These are phyloP conservation scores for Zhuqinia jingwanae DNA, from an alignment of 2,888 invertebrate species.

Conservation along the genomic window DNA sequence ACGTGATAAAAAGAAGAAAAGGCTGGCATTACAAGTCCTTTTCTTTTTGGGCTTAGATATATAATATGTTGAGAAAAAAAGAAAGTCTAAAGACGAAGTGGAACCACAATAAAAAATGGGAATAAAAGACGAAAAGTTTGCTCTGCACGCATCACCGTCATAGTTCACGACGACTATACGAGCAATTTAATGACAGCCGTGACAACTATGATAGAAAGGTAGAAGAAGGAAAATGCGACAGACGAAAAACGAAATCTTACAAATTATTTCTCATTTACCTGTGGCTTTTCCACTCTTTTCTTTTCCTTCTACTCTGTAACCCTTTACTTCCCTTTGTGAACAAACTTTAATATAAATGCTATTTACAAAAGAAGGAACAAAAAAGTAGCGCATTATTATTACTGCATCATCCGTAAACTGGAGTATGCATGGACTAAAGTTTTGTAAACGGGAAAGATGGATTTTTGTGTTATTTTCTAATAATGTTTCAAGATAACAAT, in stretches of 20 bases:
- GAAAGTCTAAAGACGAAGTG: not conserved
- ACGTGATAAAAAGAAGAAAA: not conserved
- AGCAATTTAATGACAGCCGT: conserved; percentile 38
- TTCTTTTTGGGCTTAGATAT: not conserved
- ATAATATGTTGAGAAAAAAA: not conserved
- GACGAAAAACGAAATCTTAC: conserved; percentile 30
- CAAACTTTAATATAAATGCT: too few species aligned
- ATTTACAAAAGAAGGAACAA: conserved; percentile 1
- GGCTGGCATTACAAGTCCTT: not conserved
- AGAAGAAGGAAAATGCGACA: conserved; percentile 26
- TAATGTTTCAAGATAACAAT: too few species aligned
- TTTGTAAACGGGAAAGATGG: not conserved
- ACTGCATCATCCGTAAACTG: too few species aligned
- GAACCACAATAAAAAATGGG: not conserved
- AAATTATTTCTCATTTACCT: conserved; percentile 55
- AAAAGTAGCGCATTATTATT: not conserved
- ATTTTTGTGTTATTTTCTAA: too few species aligned
- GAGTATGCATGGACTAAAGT: not conserved
- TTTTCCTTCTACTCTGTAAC: not conserved
- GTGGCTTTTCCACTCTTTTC: conserved; percentile 40
- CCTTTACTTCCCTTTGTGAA: not conserved
- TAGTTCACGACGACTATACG: not conserved
- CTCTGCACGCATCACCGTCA: conserved; percentile 9
- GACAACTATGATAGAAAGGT: conserved; percentile 19
- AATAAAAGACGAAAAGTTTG: conserved; percentile 43